Evolutionary conservation across 2,797 vertebrate genomes (phyloP), one percentile per base, ranked within the genome.

Genomic region (Coreius guichenoti): DNA sequence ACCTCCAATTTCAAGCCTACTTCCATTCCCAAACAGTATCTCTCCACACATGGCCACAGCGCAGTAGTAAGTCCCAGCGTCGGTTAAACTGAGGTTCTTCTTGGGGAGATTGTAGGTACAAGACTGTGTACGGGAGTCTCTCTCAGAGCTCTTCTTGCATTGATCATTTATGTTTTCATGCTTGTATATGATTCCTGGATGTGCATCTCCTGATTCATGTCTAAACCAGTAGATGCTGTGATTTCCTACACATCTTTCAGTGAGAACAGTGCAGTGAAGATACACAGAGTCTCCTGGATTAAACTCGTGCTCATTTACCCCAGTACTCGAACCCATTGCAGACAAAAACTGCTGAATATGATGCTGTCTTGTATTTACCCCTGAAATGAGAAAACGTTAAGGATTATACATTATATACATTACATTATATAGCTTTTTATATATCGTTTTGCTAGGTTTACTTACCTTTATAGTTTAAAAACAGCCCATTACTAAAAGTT

Each of bases 151-250:
- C 23, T 4, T 86, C 31, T 45, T 47, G 79, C 86, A 87, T 23
- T 87, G 45, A 87, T 68, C 58, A 26, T 26, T 80, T 11, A 8
- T 80, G 67, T 83, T 54, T 87, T 29, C 76, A 16, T 83, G 75
- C 61, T 61, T 83, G 81, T 87, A 83, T 58, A 87, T 84, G 58
- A 87, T 61, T 84, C 77, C 82, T 75, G 86, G 82, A 49, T 76
- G 78, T n/a, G 58, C 61, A 12, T 87, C 77, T 84, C 77, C 86
- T 14, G 82, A 39, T 67, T 39, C 70, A 6, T 84, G 77, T 68
- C 82, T 84, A 74, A 87, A 84, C 86, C 86, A 87, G 77, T 87
- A 87, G 21, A 87, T 12, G 54, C 49, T 84, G 61, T 87, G 29
- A 58, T 87, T 31, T 61, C 49, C 86, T 23, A 8, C 26, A 51